phyloP scores from a whole-genome alignment of 2,888 invertebrate species.

The Rotaria macrura region DNA sequence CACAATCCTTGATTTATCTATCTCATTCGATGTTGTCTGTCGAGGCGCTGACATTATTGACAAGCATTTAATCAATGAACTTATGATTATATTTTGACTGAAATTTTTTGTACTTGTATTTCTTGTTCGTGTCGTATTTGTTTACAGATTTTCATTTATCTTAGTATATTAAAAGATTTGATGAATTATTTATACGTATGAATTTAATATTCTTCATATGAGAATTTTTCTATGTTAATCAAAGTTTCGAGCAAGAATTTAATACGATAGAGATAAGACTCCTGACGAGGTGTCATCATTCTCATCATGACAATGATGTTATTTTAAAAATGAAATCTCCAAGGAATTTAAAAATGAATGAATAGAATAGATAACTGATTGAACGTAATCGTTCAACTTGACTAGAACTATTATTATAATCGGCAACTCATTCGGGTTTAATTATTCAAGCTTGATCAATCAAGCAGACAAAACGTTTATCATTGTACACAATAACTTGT shows the following conservation, averaged over 20 bases:
- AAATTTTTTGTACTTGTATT: background rate
- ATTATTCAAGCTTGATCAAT: background rate
- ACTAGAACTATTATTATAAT: background rate
- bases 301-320: background rate
- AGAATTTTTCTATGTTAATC: background rate
- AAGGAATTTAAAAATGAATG: background rate
- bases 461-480: background rate
- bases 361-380: background rate
- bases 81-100: background rate
- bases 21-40: background rate
- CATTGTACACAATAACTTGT: background rate
- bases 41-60: background rate
- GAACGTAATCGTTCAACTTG: background rate
- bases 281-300: background rate
- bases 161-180: background rate
- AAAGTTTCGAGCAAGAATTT: background rate
- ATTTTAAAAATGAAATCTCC: background rate
- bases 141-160: background rate
- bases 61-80: background rate
- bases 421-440: background rate
- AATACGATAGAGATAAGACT: background rate
- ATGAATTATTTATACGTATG: background rate
- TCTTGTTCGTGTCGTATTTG: background rate
- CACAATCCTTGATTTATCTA: constrained; percentile 1
- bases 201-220: background rate